phyloP scores from a whole-genome alignment of 1,140 invertebrate genomes.

The Condylostylus longicornis region DNA sequence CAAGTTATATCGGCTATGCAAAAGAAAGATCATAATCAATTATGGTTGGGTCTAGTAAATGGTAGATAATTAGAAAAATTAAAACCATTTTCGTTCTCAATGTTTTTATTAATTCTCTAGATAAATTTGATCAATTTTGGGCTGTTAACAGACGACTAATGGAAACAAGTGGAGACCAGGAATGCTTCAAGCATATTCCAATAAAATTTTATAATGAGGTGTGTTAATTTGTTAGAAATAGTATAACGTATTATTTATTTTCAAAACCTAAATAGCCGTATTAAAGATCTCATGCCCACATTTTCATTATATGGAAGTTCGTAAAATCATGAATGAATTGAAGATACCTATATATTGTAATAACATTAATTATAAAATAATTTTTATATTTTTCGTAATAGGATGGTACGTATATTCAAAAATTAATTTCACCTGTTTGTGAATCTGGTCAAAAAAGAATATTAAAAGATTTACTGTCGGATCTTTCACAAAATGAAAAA shows the following conservation, averaged over 20 bases:
- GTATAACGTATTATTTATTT: too few species aligned
- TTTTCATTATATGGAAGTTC: too few species aligned
- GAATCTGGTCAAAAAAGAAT: constrained; percentile 60
- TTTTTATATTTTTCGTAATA: constrained; percentile 7
- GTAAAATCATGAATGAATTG: too few species aligned
- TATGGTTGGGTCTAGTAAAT: constrained; percentile 89
- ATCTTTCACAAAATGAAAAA: constrained; percentile 39
- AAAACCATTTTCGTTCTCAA: background rate
- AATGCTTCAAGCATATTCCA: constrained; percentile 84
- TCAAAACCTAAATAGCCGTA: too few species aligned
- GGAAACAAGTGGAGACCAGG: constrained; percentile 59
- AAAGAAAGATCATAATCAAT: constrained; percentile 91
- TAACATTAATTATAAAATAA: too few species aligned
- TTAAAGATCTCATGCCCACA: too few species aligned
- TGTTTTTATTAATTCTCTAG: constrained; percentile 35
- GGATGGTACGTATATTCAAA: constrained; percentile 57
- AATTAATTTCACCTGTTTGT: constrained; percentile 57
- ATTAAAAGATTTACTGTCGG: constrained; percentile 51
- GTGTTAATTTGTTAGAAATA: too few species aligned
- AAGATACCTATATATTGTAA: too few species aligned
- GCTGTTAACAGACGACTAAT: constrained; percentile 87
- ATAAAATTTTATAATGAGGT: constrained; percentile 68
- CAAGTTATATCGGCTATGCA: constrained; percentile 90
- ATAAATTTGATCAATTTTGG: constrained; percentile 99
- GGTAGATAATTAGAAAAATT: constrained; percentile 38